Evolutionary conservation across 1,140 invertebrate genomes (phyloP).

Genomic region (Drosophila teissieri): DNA sequence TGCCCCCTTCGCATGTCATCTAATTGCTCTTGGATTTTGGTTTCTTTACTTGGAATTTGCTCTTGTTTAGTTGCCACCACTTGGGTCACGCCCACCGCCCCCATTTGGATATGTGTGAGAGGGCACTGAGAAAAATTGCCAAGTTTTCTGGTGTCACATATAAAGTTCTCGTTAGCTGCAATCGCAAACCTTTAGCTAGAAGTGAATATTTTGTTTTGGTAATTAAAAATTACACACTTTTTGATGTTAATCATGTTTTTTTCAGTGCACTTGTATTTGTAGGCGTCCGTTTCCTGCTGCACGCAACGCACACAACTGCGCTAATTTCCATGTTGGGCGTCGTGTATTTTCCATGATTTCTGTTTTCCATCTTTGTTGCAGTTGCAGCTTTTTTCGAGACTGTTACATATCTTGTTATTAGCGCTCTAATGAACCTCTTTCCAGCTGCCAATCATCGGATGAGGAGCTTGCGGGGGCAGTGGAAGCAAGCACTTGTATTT

Average conservation of each 20-base stretch:
- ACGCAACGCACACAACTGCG: conserved; percentile 44
- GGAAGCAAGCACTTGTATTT: conserved; percentile 35
- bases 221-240: background rate
- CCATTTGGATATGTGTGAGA: conserved; percentile 1
- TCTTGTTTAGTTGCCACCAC: conserved; percentile 35
- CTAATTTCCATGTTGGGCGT: conserved; percentile 47
- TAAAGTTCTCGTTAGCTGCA: too few species aligned
- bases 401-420: conserved; percentile 68
- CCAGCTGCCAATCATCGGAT: conserved; percentile 62
- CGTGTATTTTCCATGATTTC: conserved; percentile 48
- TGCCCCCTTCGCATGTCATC: conserved; percentile 31
- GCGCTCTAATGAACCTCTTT: conserved; percentile 73
- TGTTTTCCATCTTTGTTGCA: conserved; percentile 44
- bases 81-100: conserved; percentile 29
- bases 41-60: conserved; percentile 37
- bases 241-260: too few species aligned
- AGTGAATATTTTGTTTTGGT: background rate
- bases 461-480: conserved; percentile 9
- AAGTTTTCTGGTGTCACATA: too few species aligned
- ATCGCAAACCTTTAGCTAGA: background rate
- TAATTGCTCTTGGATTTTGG: conserved; percentile 31
- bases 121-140: background rate
- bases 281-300: conserved; percentile 46
- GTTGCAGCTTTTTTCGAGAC: conserved; percentile 18
- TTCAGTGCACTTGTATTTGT: conserved; percentile 18